These are phyloP conservation scores for Endotricha flammealis DNA, from an alignment of 2,888 invertebrate species.

Conservation along the genomic window DNA sequence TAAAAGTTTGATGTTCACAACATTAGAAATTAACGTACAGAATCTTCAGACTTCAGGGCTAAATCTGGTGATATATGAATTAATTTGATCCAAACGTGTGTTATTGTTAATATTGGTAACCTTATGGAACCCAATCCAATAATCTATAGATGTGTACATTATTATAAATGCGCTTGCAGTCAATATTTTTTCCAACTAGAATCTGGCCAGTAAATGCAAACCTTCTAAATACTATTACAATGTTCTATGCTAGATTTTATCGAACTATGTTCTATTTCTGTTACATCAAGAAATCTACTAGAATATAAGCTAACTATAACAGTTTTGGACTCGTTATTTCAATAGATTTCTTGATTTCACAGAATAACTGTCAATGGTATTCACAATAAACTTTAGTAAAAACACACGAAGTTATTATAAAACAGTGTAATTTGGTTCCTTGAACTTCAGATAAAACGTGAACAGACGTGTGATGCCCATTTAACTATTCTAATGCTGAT, in stretches of 20 bases:
- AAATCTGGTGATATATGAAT: conserved; percentile 28
- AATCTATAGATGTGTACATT: conserved; percentile 22
- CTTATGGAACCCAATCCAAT: conserved; percentile 28
- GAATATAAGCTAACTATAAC: conserved; percentile 20
- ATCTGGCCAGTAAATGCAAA: conserved; percentile 28
- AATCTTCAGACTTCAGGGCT: conserved; percentile 24
- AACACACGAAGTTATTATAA: conserved; percentile 46
- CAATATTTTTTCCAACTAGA: conserved; percentile 21
- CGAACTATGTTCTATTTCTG: conserved; percentile 23
- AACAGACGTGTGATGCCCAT: conserved; percentile 39
- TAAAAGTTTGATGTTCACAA: conserved; percentile 21
- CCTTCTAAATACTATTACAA: conserved; percentile 32
- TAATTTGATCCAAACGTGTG: conserved; percentile 21
- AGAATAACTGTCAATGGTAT: conserved; percentile 24
- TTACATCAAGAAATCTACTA: conserved; percentile 32
- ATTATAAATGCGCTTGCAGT: conserved; percentile 22
- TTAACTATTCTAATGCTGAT: conserved; percentile 52
- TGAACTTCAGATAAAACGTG: conserved; percentile 48
- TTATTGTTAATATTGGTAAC: conserved; percentile 17
- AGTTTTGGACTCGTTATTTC: conserved; percentile 26
- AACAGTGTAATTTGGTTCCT: conserved; percentile 55
- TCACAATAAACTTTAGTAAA: conserved; percentile 44
- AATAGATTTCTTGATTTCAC: conserved; percentile 31
- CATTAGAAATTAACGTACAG: conserved; percentile 18
- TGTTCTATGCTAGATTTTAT: conserved; percentile 19